These are phyloP conservation scores for Cacatua alba DNA, from an alignment of 2,113 vertebrate genomes.

Conservation along the genomic window DNA sequence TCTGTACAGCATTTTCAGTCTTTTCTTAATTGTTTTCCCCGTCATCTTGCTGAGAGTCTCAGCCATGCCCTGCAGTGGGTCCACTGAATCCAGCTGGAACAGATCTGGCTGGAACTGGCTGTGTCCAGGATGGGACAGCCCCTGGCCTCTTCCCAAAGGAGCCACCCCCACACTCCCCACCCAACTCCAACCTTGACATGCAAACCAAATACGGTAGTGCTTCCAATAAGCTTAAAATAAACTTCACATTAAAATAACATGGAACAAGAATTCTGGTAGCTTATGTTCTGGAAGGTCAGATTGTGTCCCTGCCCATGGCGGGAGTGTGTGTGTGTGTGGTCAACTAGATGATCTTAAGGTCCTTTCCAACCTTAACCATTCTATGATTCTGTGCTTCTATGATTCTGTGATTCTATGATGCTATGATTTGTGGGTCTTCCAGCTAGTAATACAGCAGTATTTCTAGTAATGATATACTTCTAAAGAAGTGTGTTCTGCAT, in stretches of 20 bases:
- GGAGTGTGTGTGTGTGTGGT: too few species aligned
- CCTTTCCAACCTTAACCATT: not conserved
- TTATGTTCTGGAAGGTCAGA: not conserved
- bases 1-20: not conserved
- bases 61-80: accelerated
- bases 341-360: not conserved
- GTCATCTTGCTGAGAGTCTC: not conserved
- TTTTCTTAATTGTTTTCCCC: not conserved
- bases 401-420: not conserved
- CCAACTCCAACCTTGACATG: not conserved
- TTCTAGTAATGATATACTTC: not conserved
- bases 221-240: not conserved
- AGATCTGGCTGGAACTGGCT: not conserved
- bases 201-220: not conserved
- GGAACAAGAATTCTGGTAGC: not conserved
- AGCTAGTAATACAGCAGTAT: not conserved
- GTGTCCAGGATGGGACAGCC: not conserved
- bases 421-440: not conserved
- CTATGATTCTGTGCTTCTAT: too few species aligned
- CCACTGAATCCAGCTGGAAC: accelerated
- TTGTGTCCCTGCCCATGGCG: not conserved
- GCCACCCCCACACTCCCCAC: accelerated
- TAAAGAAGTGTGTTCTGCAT: not conserved
- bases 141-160: not conserved
- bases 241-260: not conserved